A percentile compares a stretch with the other conserved stretches of the same genome.
phyloP scores from a whole-genome alignment of 2,797 vertebrate genomes.

The Streptopelia turtur region DNA sequence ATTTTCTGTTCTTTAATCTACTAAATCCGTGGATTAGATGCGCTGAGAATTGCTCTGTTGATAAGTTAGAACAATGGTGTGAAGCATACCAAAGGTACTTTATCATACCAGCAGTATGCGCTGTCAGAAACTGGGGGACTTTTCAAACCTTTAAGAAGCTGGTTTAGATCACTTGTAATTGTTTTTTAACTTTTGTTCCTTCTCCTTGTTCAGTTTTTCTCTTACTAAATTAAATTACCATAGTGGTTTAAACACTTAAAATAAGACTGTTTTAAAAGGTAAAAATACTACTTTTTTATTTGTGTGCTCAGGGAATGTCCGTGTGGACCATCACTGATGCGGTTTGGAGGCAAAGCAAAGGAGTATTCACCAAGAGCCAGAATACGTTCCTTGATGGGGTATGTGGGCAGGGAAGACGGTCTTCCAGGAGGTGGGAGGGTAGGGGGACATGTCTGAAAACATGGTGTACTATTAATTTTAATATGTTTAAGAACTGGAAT shows the following conservation, averaged over 20 bases:
- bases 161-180: neutral
- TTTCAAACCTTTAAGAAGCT: neutral
- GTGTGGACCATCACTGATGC: conserved; percentile 89
- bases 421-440: neutral
- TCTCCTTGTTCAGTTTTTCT: neutral
- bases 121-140: neutral
- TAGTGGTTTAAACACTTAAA: neutral
- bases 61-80: neutral
- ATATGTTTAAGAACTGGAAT: neutral
- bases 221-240: neutral
- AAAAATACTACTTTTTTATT: neutral
- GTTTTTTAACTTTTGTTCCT: neutral
- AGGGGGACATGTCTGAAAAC: neutral
- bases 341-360: conserved; percentile 95
- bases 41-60: neutral
- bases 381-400: conserved; percentile 97
- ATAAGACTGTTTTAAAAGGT: neutral
- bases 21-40: neutral
- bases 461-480: neutral
- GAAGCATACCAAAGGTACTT: neutral
- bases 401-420: neutral
- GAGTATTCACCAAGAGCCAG: conserved; percentile 92
- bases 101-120: neutral
- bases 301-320: conserved; percentile 88
- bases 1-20: neutral